These are phyloP conservation scores for Scolopax bukidnonensis DNA, from an alignment of 2,797 vertebrate species.

Conservation along the genomic window DNA sequence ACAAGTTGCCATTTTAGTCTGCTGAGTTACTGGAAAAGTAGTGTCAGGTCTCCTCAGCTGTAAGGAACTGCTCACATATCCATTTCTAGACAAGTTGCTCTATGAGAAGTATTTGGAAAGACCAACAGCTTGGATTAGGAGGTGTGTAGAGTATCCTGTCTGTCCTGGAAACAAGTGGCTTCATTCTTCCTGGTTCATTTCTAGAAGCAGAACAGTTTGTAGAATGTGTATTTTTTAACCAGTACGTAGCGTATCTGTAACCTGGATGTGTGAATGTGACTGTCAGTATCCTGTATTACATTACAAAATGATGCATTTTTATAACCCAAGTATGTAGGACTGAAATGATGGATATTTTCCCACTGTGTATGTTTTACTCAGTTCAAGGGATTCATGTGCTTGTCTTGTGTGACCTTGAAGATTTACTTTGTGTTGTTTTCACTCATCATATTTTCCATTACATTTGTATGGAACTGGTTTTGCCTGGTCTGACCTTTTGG, in stretches of 20 bases:
- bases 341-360: neutral
- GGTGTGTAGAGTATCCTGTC: neutral
- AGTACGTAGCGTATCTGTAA: neutral
- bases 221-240: neutral
- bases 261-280: neutral
- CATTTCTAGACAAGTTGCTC: neutral
- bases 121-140: neutral
- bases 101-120: neutral
- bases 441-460: neutral
- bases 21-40: neutral
- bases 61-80: neutral
- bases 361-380: rapidly evolving
- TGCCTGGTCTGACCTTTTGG: neutral
- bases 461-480: neutral
- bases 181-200: neutral
- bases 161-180: neutral
- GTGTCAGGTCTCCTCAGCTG: neutral
- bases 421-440: neutral
- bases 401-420: neutral
- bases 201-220: neutral
- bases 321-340: neutral
- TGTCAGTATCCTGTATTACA: neutral
- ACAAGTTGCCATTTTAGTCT: neutral
- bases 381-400: neutral
- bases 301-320: neutral